These are phyloP conservation scores for Palythoa grandis DNA, from an alignment of 92 coral and sea anemone species.

Conservation along the genomic window DNA sequence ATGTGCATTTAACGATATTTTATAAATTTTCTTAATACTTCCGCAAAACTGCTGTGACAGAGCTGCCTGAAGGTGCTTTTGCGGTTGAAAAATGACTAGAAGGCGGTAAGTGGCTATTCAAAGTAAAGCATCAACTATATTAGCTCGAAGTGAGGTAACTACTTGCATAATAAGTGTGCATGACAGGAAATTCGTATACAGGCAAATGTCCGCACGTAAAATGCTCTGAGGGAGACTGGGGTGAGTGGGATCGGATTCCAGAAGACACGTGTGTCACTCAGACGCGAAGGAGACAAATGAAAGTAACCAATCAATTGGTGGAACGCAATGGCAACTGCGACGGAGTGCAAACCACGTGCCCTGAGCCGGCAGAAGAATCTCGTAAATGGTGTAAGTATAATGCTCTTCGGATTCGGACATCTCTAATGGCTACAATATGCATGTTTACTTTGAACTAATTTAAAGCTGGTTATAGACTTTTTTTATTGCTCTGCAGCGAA, in stretches of 20 bases:
- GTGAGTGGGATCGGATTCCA: conserved; percentile 78
- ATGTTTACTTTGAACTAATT: neutral
- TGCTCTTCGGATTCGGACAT: neutral
- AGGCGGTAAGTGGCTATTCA: too few relatives aligned
- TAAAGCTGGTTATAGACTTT: neutral
- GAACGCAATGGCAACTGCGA: conserved; percentile 62
- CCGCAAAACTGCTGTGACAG: too few relatives aligned
- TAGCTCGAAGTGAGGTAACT: too few relatives aligned
- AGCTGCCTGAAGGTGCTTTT: too few relatives aligned
- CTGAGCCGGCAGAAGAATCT: conserved; percentile 53
- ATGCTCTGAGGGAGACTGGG: conserved; percentile 75
- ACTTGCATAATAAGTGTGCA: too few relatives aligned
- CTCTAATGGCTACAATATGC: neutral
- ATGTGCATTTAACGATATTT: too few relatives aligned
- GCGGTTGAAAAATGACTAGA: too few relatives aligned
- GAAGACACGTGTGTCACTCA: conserved; percentile 75
- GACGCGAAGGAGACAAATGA: conserved; percentile 62
- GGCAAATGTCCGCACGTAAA: conserved; percentile 79
- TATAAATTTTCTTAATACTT: too few relatives aligned
- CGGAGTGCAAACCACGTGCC: conserved; percentile 69
- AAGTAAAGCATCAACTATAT: too few relatives aligned
- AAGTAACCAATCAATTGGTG: conserved; percentile 21
- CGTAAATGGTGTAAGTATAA: conserved; percentile 76
- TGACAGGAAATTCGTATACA: neutral
- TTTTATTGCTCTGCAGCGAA: neutral